Evolutionary conservation across 1,140 invertebrate genomes (phyloP).

Genomic region (Danaus melanippus): DNA sequence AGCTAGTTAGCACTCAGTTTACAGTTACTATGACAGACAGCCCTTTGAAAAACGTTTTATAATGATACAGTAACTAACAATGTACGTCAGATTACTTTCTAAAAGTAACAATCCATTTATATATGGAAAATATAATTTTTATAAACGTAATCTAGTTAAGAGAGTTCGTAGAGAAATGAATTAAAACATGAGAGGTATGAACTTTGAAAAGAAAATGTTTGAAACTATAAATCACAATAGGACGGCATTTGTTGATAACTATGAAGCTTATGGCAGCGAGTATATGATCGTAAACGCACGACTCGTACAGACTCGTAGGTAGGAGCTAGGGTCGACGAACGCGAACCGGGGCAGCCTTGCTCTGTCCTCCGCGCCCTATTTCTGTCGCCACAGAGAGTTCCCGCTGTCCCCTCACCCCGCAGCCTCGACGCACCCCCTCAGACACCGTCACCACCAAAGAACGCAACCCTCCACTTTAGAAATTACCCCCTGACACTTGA

Average conservation of each 20-base stretch:
- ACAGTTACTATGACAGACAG: slow-evolving; percentile 41
- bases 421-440: slow-evolving; percentile 22
- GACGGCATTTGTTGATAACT: no score
- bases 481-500: slow-evolving; percentile 26
- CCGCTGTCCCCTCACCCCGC: slow-evolving; percentile 24
- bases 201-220: no score
- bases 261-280: slow-evolving; percentile 27
- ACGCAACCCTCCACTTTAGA: slow-evolving; percentile 42
- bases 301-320: slow-evolving; percentile 38
- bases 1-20: slow-evolving; percentile 2
- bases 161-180: no score
- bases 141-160: no score
- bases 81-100: no score
- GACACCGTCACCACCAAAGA: slow-evolving; percentile 19
- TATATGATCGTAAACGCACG: slow-evolving; percentile 35
- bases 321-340: slow-evolving; percentile 56
- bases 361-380: slow-evolving; percentile 70
- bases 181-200: no score
- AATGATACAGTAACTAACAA: no score
- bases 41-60: slow-evolving; percentile 15
- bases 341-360: slow-evolving; percentile 68
- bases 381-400: slow-evolving; percentile 57
- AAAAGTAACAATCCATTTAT: no score
- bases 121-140: no score
- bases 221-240: no score